Conservation (phyloP, 2,888 invertebrate species). For the Lycaena phlaeas region DNA sequence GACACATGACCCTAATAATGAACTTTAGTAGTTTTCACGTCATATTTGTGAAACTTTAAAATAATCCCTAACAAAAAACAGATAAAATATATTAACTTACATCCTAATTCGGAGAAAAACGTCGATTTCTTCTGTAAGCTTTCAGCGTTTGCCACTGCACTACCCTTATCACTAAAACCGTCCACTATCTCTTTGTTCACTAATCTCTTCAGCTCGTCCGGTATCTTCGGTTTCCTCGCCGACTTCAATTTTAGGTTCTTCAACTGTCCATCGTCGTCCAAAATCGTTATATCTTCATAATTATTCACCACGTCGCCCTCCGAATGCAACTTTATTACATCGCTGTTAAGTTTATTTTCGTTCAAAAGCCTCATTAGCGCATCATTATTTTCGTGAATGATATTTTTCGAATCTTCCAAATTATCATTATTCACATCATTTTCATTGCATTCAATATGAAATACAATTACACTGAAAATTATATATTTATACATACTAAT, state of each 20-base stretch:
- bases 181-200: constrained; percentile 20
- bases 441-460: constrained; percentile 20
- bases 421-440: constrained; percentile 33
- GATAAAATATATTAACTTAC: constrained; percentile 66
- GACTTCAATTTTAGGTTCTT: constrained; percentile 53
- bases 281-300: constrained; percentile 52
- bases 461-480: background rate
- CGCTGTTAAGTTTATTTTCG: constrained; percentile 35
- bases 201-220: constrained; percentile 23
- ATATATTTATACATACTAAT: background rate
- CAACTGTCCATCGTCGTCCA: constrained; percentile 45
- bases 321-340: constrained; percentile 26
- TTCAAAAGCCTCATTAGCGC: constrained; percentile 32
- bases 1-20: too few species aligned
- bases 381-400: constrained; percentile 28
- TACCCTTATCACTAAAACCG: constrained; percentile 21
- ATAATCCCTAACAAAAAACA: too few species aligned
- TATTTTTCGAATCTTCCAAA: constrained; percentile 35
- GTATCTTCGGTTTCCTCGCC: constrained; percentile 27
- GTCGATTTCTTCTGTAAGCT: constrained; percentile 58
- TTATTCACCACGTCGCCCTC: constrained; percentile 35
- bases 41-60: too few species aligned
- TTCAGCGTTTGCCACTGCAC: constrained; percentile 17
- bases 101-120: constrained; percentile 80
- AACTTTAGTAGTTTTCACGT: too few species aligned